Evolutionary conservation across 2,797 vertebrate genomes (phyloP).

Genomic region (Hoplostethus mediterraneus): DNA sequence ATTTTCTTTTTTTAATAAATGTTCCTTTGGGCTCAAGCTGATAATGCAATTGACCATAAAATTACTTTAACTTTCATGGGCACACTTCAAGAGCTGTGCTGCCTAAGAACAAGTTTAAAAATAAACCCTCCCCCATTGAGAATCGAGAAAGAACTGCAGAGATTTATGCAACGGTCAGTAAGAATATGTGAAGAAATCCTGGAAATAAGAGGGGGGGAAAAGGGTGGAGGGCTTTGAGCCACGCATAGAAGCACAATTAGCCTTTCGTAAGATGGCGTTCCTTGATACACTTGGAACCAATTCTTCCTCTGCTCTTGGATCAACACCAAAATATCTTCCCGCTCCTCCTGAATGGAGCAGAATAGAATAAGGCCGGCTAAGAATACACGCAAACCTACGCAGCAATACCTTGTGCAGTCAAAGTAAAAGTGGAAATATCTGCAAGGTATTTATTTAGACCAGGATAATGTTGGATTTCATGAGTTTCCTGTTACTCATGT

Average conservation of each 20-base stretch:
- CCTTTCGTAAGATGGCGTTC: background rate
- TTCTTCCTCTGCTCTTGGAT: too few species aligned
- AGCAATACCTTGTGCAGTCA: background rate
- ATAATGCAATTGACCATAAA: slow-evolving; percentile 67
- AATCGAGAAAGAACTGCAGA: slow-evolving; percentile 17
- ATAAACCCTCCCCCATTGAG: slow-evolving; percentile 20
- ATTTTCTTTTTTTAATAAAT: slow-evolving; percentile 31
- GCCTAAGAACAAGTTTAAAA: slow-evolving; percentile 25
- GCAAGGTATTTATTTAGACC: background rate
- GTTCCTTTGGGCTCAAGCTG: slow-evolving; percentile 38
- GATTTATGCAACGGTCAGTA: background rate
- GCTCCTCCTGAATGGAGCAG: too few species aligned
- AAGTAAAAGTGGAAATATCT: background rate
- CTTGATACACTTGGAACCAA: background rate
- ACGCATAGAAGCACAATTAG: too few species aligned
- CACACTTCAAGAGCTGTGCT: slow-evolving; percentile 47
- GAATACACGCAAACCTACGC: background rate
- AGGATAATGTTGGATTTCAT: background rate
- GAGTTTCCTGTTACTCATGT: too few species aligned
- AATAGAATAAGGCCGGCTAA: background rate
- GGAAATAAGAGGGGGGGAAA: background rate
- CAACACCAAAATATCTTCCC: too few species aligned
- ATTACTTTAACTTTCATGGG: slow-evolving; percentile 63
- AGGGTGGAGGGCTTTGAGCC: too few species aligned
- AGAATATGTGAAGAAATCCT: background rate